Evolutionary conservation across 1,140 invertebrate genomes (phyloP), one percentile per base, ranked within the genome.

Genomic region (Oreohelix idahoensis): DNA sequence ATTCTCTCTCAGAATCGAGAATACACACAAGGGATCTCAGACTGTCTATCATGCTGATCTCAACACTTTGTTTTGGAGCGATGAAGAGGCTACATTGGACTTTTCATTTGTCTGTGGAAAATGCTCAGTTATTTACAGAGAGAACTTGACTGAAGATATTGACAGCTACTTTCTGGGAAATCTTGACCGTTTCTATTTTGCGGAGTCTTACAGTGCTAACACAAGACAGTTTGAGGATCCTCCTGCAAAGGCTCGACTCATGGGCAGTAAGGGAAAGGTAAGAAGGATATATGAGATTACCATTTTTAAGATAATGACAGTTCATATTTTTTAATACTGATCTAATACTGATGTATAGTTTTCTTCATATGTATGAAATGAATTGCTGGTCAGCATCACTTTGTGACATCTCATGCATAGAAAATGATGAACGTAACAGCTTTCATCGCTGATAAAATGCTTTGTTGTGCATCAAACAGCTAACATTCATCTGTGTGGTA

Each of bases 31-130:
- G 84, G 93, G 94, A 76, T 29, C 86, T 1, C 85, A 90, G 26
- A 93, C 94, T 0, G 87, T 85, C 8, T 93, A 95, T 83, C 94
- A 95, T 80, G 92, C 94, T 70, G 96, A 97, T 91, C 88, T 96
- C 13, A 97, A 96, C 90, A 91, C 95, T 66, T 88, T 97, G 0
- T 97, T 95, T 91, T 96, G 96, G 95, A 95, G 94, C 73, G 93
- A 96, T 39, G 95, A 96, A 94, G 95, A 94, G 76, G 92, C 89
- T 49, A 92, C 85, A 8, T 91, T 95, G 1, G 92, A 93, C 77
- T 89, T 95, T 81, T 84, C 84, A 11, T 87, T 92, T 39, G 93
- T 96, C 15, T 85, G 87, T n/a, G 95, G 95, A 17, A 95, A 95
- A 91, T 96, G 95, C 90, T 93, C 93, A 84, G 92, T 96, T 13